A percentile compares a stretch with the other conserved stretches of the same genome.
Conservation (phyloP, 2,113 vertebrate genomes). For the Istiophorus platypterus region DNA sequence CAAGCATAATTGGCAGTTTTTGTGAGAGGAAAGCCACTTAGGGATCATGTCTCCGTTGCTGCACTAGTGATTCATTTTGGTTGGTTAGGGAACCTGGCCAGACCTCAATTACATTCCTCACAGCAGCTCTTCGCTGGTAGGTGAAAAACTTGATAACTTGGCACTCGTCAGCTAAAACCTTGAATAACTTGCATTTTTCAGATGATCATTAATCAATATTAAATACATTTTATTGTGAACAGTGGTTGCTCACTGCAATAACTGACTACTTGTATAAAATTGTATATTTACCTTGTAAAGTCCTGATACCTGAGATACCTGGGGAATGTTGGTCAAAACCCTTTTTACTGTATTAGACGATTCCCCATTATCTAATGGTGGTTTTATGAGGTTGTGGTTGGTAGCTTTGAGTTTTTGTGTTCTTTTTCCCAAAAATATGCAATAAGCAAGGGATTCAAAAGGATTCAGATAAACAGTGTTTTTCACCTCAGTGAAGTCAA, state of each 20-base stretch:
- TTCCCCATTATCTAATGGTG: not conserved
- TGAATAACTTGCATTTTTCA: not conserved
- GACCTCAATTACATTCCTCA: not conserved
- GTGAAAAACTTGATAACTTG: too few species aligned
- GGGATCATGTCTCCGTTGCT: conserved; percentile 15
- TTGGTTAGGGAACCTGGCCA: not conserved
- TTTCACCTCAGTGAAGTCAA: conserved; percentile 1
- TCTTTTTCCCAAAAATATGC: too few species aligned
- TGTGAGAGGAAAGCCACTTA: conserved; percentile 5
- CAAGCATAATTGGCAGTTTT: conserved; percentile 8
- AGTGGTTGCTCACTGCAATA: too few species aligned
- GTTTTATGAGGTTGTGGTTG: not conserved
- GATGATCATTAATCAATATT: not conserved
- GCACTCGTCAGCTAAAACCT: too few species aligned
- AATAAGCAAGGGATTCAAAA: conserved; percentile 10
- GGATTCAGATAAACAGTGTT: conserved; percentile 22
- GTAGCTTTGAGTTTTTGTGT: too few species aligned
- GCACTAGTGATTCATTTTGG: not conserved
- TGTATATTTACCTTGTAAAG: not conserved
- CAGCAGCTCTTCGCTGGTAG: not conserved
- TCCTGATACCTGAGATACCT: not conserved
- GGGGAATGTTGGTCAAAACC: not conserved
- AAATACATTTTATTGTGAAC: not conserved
- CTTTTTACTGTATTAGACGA: not conserved
- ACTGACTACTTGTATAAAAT: too few species aligned